These are phyloP conservation scores for Chamaetylas fuelleborni DNA, from an alignment of 2,113 vertebrate species.

Conservation along the genomic window DNA sequence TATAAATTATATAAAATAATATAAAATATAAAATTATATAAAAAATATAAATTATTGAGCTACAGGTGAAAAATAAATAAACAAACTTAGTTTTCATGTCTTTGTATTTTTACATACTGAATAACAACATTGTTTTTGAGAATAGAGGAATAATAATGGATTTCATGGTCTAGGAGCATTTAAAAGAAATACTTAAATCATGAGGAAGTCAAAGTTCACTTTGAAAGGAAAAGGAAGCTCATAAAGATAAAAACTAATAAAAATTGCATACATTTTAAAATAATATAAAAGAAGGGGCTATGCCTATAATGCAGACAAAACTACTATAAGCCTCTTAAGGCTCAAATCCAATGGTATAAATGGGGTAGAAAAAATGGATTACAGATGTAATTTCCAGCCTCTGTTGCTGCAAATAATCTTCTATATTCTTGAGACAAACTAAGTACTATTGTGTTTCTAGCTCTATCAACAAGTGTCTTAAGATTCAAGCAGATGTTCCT, in stretches of 20 bases:
- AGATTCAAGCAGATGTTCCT: conserved; percentile 36
- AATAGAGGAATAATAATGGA: background rate
- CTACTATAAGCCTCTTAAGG: accelerated
- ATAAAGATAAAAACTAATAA: background rate
- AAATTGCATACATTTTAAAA: background rate
- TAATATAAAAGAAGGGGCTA: background rate
- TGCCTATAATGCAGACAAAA: background rate
- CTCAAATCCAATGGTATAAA: background rate
- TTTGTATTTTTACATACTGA: background rate
- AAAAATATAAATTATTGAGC: background rate
- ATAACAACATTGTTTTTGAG: background rate
- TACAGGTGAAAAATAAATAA: background rate
- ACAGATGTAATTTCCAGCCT: background rate
- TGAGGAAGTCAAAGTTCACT: background rate
- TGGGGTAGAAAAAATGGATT: background rate
- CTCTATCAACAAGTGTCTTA: background rate
- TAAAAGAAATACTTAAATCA: background rate
- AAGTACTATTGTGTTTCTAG: background rate
- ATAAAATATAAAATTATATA: no score
- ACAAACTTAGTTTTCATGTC: background rate
- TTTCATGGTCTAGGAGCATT: background rate
- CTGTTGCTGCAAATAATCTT: background rate
- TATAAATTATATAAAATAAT: background rate
- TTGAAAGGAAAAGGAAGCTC: background rate
- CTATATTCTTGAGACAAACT: background rate